Evolutionary conservation across 1,140 invertebrate genomes (phyloP).

Genomic region (Brachionus rubens): DNA sequence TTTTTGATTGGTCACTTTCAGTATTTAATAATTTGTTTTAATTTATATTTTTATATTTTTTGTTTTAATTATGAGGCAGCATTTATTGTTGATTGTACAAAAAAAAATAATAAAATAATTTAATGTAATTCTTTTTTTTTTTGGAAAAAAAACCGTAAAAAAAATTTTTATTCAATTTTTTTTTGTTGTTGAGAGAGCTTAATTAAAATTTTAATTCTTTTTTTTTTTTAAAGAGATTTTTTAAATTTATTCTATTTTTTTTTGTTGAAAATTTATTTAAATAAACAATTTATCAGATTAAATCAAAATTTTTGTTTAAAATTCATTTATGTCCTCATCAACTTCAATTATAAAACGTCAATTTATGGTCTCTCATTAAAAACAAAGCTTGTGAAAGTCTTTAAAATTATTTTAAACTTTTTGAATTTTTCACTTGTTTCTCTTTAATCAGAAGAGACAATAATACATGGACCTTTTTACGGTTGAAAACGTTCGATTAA

Average conservation of each 20-base stretch:
- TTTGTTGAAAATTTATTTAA: not conserved
- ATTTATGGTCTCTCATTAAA: too few relatives aligned
- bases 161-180: not conserved
- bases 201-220: slow-evolving; percentile 26
- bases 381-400: too few relatives aligned
- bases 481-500: too few relatives aligned
- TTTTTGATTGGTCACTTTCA: not conserved
- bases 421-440: too few relatives aligned
- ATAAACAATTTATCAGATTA: not conserved
- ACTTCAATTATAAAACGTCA: too few relatives aligned
- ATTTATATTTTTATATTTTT: slow-evolving; percentile 1
- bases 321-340: too few relatives aligned
- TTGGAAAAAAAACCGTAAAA: too few relatives aligned
- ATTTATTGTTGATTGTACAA: slow-evolving; percentile 21
- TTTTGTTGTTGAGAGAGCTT: slow-evolving; percentile 5
- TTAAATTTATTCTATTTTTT: slow-evolving; percentile 1
- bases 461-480: too few relatives aligned
- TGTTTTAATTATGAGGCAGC: not conserved
- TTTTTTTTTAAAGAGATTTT: not conserved
- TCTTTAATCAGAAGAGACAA: too few relatives aligned
- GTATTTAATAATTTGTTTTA: not conserved
- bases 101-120: not conserved
- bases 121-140: too few relatives aligned
- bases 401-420: too few relatives aligned
- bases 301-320: too few relatives aligned